phyloP scores from a whole-genome alignment of 2,113 vertebrate species.

The Tragelaphus strepsiceros region DNA sequence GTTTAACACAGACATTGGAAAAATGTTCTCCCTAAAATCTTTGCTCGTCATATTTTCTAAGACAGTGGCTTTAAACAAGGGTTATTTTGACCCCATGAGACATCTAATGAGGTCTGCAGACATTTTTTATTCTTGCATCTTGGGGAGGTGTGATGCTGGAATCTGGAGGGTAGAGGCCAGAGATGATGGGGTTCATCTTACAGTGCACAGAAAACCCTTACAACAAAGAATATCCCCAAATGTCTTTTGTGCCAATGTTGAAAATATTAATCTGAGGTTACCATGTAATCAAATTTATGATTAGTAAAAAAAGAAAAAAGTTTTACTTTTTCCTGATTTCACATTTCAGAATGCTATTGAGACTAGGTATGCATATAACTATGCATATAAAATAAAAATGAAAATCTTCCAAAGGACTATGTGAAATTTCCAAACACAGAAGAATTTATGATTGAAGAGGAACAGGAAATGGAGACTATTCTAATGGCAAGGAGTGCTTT shows the following conservation, averaged over 20 bases:
- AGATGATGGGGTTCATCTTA: not conserved
- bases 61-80: not conserved
- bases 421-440: constrained; percentile 22
- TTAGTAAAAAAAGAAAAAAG: not conserved
- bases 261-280: not conserved
- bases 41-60: not conserved
- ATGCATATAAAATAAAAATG: constrained; percentile 45
- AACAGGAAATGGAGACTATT: constrained; percentile 61
- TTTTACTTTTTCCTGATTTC: not conserved
- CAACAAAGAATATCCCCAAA: not conserved
- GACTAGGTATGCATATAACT: not conserved
- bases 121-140: not conserved
- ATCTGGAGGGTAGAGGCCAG: not conserved
- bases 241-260: not conserved
- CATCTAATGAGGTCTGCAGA: not conserved
- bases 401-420: constrained; percentile 49
- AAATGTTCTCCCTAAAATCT: not conserved
- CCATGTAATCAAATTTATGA: not conserved
- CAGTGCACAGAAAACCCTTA: not conserved
- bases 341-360: not conserved
- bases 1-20: not conserved
- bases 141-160: not conserved
- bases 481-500: constrained; percentile 49
- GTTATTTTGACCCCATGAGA: not conserved
- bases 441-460: constrained; percentile 34